A percentile compares a stretch with the other conserved stretches of the same genome.
Evolutionary conservation across 2,113 vertebrate genomes (phyloP).

Genomic region (Paramisgurnus dabryanus): DNA sequence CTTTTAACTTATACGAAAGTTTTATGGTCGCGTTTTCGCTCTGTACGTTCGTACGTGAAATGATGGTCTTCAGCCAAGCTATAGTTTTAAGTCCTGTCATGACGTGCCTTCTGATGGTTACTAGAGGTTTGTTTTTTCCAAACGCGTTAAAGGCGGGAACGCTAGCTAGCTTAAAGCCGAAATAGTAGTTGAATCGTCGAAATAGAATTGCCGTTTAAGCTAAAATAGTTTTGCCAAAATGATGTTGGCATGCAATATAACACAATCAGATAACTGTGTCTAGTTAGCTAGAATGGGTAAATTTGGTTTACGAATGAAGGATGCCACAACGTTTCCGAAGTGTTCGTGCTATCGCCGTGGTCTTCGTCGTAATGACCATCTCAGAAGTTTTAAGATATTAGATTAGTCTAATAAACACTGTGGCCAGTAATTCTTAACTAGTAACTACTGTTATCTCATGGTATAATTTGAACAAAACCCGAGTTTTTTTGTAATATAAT

Average conservation of each 20-base stretch:
- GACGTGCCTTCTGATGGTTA: constrained; percentile 72
- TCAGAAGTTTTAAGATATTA: constrained; percentile 14
- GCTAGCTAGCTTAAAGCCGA: constrained; percentile 18
- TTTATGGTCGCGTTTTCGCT: constrained; percentile 42
- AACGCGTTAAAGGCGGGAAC: background rate
- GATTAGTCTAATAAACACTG: background rate
- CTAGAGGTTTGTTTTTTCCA: constrained; percentile 34
- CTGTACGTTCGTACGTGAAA: constrained; percentile 61
- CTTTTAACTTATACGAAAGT: constrained; percentile 29
- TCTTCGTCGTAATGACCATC: background rate
- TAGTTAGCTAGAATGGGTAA: background rate
- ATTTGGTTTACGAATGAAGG: constrained; percentile 37
- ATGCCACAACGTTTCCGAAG: constrained; percentile 16
- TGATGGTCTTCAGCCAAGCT: constrained; percentile 62
- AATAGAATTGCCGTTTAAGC: constrained; percentile 7
- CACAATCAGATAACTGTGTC: background rate
- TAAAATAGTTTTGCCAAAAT: constrained; percentile 42
- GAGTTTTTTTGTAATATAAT: no score
- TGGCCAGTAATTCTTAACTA: constrained; percentile 19
- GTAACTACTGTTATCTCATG: background rate
- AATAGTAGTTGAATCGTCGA: constrained; percentile 18
- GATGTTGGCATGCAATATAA: background rate
- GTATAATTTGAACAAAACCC: background rate
- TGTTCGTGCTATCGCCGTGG: background rate
- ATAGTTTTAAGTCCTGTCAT: constrained; percentile 61